Base-by-base conservation (phyloP, 2,797 vertebrate species). In the Tenualosa ilisha region DNA sequence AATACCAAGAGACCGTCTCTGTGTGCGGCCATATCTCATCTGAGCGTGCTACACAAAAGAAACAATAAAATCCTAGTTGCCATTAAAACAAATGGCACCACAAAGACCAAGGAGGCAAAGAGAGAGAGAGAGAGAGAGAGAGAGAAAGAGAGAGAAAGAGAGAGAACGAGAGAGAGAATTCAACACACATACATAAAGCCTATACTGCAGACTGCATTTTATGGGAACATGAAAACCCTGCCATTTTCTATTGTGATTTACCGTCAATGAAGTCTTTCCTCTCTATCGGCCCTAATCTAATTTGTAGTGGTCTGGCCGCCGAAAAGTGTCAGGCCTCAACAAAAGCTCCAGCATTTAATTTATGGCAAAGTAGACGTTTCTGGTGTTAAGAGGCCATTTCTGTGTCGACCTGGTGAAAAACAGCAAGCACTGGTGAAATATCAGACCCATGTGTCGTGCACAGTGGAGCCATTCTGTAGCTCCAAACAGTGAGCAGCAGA, bases 161-260 rank as follows among this genome's bases (percentile, higher is more conserved):
- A 51, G 86, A 37, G 53, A 53, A 24, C 20, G 31, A 31, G 82
- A 59, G 53, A 37, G 31, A 15, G 81, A 65, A 7, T 51, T 11
- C 1, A 5, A 11, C 26, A 40, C 26, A 40, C 31, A 40, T 3
- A 43, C 85, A 83, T 88, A 87, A 83, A 79, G 83, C 86, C 82
- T 1, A 88, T 81, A 85, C 79, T 3, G 88, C 81, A 85, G 79
- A 61, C 83, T 84, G 83, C 20, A 50, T 90, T 94, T 93, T 89
- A 90, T 59, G 51, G 91, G 88, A 88, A 91, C 91, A 93, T 89
- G 85, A 91, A 93, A 91, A 93, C 65, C 84, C 85, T 84, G 86
- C 85, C 89, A 92, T 90, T 88, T 82, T 40, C 63, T 68, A 82
- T 82, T 87, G 82, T 91, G 89, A 93, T 93, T 94, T 92, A 93